Conservation (phyloP, 2,113 vertebrate genomes). For the Desmodus rotundus region DNA sequence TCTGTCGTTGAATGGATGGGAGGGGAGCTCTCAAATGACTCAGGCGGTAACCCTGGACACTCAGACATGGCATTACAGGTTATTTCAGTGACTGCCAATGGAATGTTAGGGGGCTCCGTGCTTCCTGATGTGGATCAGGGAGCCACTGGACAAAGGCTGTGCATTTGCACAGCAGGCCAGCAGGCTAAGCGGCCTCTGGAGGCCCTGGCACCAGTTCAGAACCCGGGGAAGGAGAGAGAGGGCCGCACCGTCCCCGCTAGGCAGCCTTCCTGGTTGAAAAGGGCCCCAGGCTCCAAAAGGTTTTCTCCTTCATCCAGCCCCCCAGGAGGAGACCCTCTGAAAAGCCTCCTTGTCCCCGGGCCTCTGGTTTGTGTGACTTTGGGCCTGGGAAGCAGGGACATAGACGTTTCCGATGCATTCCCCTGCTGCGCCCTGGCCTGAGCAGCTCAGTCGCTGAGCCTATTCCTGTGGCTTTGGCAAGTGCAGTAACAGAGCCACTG, state of each 20-base stretch:
- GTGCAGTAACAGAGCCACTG: no score
- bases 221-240: neutral
- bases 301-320: neutral
- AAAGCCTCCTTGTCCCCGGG: neutral
- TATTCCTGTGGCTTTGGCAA: neutral
- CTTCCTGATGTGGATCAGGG: neutral
- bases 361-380: neutral
- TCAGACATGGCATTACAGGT: neutral
- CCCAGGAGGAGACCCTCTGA: neutral
- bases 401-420: accelerated
- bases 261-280: neutral
- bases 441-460: neutral
- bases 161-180: neutral
- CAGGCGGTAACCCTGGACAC: neutral
- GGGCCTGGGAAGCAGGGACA: neutral
- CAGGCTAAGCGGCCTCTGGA: neutral
- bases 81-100: neutral
- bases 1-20: neutral
- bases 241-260: neutral
- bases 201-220: neutral
- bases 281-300: neutral
- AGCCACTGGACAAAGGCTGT: neutral
- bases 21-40: neutral
- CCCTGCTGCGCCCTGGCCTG: neutral
- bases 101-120: neutral